phyloP scores from a whole-genome alignment of 2,888 invertebrate genomes.

The Drosophila parthenogenetica region DNA sequence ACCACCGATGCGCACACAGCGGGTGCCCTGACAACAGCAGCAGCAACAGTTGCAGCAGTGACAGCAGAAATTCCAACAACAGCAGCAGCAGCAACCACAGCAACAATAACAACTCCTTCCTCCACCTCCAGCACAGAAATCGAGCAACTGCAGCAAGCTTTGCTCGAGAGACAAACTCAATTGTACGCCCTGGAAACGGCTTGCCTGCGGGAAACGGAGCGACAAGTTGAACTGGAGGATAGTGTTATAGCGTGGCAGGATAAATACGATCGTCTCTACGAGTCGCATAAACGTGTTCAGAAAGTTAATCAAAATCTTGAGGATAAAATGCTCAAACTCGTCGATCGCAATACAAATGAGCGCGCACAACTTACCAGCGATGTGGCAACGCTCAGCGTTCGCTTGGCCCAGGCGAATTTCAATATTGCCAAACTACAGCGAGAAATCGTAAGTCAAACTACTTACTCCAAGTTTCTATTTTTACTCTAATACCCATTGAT shows the following conservation, averaged over 20 bases:
- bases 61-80: constrained; percentile 13
- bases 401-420: constrained; percentile 93
- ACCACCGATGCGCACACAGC: constrained; percentile 53
- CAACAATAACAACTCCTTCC: constrained; percentile 8
- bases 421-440: constrained; percentile 92
- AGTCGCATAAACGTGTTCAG: constrained; percentile 96
- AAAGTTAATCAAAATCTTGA: constrained; percentile 97
- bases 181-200: constrained; percentile 94
- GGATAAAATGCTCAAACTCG: constrained; percentile 96
- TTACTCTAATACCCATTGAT: neutral
- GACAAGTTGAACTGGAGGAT: constrained; percentile 92
- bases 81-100: constrained; percentile 10
- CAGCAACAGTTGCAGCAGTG: constrained; percentile 11
- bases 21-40: constrained; percentile 42
- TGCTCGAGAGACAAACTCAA: constrained; percentile 93
- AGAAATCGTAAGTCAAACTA: constrained; percentile 90
- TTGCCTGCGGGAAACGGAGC: constrained; percentile 92
- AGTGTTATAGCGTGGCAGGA: constrained; percentile 95
- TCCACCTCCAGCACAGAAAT: constrained; percentile 87
- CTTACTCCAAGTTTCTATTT: neutral
- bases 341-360: constrained; percentile 96
- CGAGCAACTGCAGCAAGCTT: constrained; percentile 89
- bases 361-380: constrained; percentile 94
- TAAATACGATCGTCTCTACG: constrained; percentile 96
- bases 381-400: constrained; percentile 92